Evolutionary conservation across 2,888 invertebrate species (phyloP), one percentile per base, ranked within the genome.

Genomic region (Drosophila lacicola): DNA sequence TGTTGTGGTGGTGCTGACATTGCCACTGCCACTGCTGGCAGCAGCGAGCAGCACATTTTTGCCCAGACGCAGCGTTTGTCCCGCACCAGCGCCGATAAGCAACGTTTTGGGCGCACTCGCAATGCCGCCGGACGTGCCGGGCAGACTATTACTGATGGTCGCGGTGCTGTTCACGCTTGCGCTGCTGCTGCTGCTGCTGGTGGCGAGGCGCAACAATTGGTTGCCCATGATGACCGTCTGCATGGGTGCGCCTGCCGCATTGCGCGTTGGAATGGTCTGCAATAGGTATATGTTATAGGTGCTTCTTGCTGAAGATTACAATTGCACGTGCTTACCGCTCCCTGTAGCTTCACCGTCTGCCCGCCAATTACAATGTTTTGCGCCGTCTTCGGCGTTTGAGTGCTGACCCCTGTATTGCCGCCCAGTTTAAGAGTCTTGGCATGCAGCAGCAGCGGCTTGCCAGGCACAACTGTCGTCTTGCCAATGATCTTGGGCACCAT

Each of bases 151-250:
- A 41, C 74, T 74, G 62, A 65, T 61, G 34, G 74, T 78, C 45
- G 68, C 61, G 57, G 45, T 78, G 25, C 1, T 36, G 36, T 13
- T 36, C 10, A 77, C 77, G 45, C 55, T 65, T 45, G 41, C 67
- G 56, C 36, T 69, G 45, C 64, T 72, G 49, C 65, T 75, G 56
- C 36, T 69, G 45, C 64, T 72, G 49, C 65, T 75, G 21, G 73
- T 68, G 25, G 76, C 80, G 42, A 93, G 85, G 17, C 92, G 90
- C 14, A 93, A 70, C 39, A 92, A 82, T 79, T 92, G 93, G 76
- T 92, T 93, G 46, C 92, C 92, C 85, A 93, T 90, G 63, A 93
- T 89, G n/a, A 93, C 92, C 0, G 93, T 92, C 72, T 92, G 93
- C 39, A 92, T 72, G 47, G 90, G 88, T 34, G 65, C 49, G 5